Evolutionary conservation across 1,140 invertebrate species (phyloP).

Genomic region (Papilio glaucus): DNA sequence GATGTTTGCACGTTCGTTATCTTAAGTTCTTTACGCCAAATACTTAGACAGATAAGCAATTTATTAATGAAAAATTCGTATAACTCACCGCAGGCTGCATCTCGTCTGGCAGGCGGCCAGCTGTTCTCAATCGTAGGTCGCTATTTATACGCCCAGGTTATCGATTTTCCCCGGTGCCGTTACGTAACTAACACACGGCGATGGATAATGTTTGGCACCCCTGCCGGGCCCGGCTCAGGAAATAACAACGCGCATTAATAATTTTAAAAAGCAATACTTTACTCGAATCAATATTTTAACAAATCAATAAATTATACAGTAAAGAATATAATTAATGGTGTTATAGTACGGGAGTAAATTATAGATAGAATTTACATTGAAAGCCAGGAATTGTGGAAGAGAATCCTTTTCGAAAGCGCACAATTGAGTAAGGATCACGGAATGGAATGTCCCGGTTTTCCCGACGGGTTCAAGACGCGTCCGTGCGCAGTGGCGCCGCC

Average conservation of each 20-base stretch:
- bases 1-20: too few relatives aligned
- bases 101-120: conserved; percentile 69
- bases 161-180: conserved; percentile 78
- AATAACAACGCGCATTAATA: conserved; percentile 43
- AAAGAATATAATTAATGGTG: not conserved
- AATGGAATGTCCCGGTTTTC: conserved; percentile 44
- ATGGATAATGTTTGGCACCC: conserved; percentile 60
- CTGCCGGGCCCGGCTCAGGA: conserved; percentile 54
- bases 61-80: conserved; percentile 23
- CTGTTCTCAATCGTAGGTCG: conserved; percentile 70
- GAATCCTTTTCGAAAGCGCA: conserved; percentile 49
- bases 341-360: too few relatives aligned
- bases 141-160: conserved; percentile 78
- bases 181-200: conserved; percentile 73
- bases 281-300: not conserved
- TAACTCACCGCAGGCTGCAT: conserved; percentile 76
- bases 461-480: conserved; percentile 48
- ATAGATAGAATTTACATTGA: conserved; percentile 42
- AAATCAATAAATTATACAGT: not conserved
- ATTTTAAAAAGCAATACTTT: not conserved
- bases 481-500: conserved; percentile 66
- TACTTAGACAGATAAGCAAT: not conserved
- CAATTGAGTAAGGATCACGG: conserved; percentile 61
- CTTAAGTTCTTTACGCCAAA: not conserved
- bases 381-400: conserved; percentile 63